Evolutionary conservation across 2,113 vertebrate species (phyloP).

Genomic region (Gorsachius goisagi): DNA sequence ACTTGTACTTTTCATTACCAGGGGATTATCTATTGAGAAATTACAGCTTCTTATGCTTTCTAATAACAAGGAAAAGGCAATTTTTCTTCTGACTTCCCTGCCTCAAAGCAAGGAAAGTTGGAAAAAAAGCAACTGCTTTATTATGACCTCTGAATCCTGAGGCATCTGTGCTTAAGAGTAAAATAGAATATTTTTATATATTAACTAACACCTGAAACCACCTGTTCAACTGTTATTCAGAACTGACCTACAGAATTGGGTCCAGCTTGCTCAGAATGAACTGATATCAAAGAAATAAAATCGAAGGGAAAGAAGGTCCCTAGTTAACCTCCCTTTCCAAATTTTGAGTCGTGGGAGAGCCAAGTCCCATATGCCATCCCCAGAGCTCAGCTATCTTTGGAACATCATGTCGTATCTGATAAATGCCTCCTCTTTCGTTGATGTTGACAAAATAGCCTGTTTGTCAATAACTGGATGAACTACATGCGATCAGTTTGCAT

Average conservation of each 20-base stretch:
- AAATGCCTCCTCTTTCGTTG: background rate
- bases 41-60: background rate
- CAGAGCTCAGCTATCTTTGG: background rate
- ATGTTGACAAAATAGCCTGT: background rate
- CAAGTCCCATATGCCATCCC: accelerated
- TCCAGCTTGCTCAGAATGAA: background rate
- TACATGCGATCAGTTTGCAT: background rate
- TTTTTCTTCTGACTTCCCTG: background rate
- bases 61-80: background rate
- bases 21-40: background rate
- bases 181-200: background rate
- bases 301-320: background rate
- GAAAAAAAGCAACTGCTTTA: background rate
- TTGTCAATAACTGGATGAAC: background rate
- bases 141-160: background rate
- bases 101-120: background rate
- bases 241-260: background rate
- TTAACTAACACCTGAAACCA: background rate
- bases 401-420: background rate
- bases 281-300: background rate
- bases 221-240: background rate
- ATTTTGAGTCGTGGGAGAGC: background rate
- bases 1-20: background rate
- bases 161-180: background rate
- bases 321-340: background rate